These are phyloP conservation scores for Passerculus sandwichensis DNA, from an alignment of 2,797 vertebrate genomes.

Conservation along the genomic window DNA sequence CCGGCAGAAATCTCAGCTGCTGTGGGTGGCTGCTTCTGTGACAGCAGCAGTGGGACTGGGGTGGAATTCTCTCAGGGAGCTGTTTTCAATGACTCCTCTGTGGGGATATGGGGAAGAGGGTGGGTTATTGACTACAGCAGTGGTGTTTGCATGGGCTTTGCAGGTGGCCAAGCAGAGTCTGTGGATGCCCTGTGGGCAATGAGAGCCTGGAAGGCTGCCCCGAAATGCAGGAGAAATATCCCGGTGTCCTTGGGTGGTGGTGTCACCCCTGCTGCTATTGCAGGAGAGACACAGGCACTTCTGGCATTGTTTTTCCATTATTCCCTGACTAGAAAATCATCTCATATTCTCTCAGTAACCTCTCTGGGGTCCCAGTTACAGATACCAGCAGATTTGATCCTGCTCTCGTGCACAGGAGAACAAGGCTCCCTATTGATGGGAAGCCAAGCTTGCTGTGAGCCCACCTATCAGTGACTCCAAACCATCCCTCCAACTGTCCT, in stretches of 20 bases:
- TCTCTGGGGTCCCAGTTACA: background rate
- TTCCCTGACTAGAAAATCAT: background rate
- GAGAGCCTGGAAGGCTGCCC: background rate
- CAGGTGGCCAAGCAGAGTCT: background rate
- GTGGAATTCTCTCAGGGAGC: background rate
- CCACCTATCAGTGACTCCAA: conserved; percentile 53
- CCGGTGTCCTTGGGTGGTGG: background rate
- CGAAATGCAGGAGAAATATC: rapidly evolving
- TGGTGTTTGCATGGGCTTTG: background rate
- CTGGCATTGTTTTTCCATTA: background rate
- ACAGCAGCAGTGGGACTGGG: background rate
- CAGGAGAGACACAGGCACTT: background rate
- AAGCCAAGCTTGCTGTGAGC: conserved; percentile 36
- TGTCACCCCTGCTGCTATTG: background rate
- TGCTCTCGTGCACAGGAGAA: background rate
- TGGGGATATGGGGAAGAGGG: background rate
- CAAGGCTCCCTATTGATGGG: conserved; percentile 36
- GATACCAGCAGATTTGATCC: conserved; percentile 34
- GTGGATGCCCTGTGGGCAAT: background rate
- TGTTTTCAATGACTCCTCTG: background rate
- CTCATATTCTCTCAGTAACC: conserved; percentile 3
- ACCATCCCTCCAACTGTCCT: conserved; percentile 42
- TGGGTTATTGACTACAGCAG: background rate
- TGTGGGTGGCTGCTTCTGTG: background rate
- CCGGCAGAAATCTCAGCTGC: background rate